These are phyloP conservation scores for Falco novaeseelandiae DNA, from an alignment of 2,797 vertebrate species.

Conservation along the genomic window DNA sequence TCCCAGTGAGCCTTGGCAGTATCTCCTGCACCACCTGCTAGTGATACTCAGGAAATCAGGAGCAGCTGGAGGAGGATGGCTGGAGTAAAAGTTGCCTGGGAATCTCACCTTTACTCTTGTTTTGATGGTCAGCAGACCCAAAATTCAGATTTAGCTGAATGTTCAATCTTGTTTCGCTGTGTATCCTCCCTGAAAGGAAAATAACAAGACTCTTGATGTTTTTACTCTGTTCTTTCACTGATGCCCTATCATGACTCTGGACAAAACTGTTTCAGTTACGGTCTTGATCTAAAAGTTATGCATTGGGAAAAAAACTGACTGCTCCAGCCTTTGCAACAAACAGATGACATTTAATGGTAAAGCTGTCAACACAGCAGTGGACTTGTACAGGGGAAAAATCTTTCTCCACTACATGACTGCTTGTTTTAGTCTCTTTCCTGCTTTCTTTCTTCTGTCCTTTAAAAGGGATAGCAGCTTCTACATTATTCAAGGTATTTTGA, in stretches of 20 bases:
- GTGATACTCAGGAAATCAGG: background rate
- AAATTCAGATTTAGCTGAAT: background rate
- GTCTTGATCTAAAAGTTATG: background rate
- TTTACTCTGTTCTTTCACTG: background rate
- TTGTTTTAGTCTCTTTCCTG: background rate
- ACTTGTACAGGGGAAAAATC: background rate
- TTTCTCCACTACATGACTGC: background rate
- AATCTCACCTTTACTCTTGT: background rate
- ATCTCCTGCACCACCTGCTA: slow-evolving; percentile 1
- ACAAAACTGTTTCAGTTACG: background rate
- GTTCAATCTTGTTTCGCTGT: background rate
- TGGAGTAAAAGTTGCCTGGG: background rate
- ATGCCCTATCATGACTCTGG: background rate
- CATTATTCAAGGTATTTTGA: slow-evolving; percentile 35
- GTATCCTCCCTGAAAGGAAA: background rate
- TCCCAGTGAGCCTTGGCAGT: background rate
- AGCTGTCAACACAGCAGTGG: background rate
- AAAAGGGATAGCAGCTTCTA: background rate
- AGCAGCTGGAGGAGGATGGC: background rate
- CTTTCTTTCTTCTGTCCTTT: background rate
- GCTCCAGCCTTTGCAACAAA: background rate
- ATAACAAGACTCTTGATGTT: background rate
- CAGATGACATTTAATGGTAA: background rate
- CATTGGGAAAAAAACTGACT: background rate
- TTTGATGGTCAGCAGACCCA: background rate